phyloP scores from a whole-genome alignment of 2,113 vertebrate species.

The Athene cunicularia region DNA sequence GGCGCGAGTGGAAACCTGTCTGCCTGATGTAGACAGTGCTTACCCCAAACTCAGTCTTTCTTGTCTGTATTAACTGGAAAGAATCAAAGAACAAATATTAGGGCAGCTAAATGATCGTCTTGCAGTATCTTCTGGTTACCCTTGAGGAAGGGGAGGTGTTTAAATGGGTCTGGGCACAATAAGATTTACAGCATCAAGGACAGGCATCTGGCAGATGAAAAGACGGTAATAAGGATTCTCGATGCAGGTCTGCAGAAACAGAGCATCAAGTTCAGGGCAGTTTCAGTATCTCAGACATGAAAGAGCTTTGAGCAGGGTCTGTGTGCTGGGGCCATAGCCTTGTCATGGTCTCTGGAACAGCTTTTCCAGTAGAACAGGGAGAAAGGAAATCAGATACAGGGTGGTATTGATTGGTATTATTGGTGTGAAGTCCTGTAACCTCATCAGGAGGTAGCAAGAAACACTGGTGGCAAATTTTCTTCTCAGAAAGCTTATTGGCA shows the following conservation, averaged over 20 bases:
- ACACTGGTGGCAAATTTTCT: background rate
- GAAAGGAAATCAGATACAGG: background rate
- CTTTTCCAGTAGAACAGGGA: background rate
- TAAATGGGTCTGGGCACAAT: background rate
- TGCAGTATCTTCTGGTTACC: background rate
- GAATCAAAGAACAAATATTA: background rate
- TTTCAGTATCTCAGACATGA: accelerated
- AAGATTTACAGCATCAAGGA: background rate
- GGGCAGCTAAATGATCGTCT: background rate
- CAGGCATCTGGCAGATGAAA: background rate
- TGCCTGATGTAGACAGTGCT: background rate
- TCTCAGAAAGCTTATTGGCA: background rate
- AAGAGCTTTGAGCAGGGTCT: background rate
- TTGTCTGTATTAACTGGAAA: background rate
- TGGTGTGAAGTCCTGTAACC: background rate
- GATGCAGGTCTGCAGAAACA: background rate
- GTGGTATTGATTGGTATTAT: background rate
- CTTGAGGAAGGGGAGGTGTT: background rate
- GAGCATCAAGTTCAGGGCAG: background rate
- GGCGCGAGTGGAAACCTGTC: background rate
- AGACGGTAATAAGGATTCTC: background rate
- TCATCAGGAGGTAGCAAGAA: background rate
- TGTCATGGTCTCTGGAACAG: background rate
- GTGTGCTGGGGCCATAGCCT: background rate
- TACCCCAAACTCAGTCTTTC: background rate